phyloP scores from a whole-genome alignment of 2,797 vertebrate species.

The Sardinella longiceps region DNA sequence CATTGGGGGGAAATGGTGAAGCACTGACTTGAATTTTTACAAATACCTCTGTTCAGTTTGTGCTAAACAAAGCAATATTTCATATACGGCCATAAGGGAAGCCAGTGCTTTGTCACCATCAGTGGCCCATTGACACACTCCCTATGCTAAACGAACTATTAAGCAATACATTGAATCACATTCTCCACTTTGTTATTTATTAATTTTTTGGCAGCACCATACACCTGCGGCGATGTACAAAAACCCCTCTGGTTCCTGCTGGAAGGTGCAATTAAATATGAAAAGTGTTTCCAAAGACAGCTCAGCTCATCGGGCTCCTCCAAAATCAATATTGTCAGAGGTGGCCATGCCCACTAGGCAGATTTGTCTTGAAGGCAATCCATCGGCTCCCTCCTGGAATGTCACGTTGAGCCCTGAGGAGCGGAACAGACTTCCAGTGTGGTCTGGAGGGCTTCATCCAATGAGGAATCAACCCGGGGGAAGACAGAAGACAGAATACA shows the following conservation, averaged over 20 bases:
- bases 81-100: not conserved
- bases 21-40: not conserved
- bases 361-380: constrained; percentile 31
- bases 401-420: constrained; percentile 18
- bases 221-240: constrained; percentile 37
- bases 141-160: not conserved
- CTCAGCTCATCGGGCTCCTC: constrained; percentile 35
- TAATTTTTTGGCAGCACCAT: not conserved
- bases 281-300: constrained; percentile 43
- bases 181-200: not conserved
- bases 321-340: constrained; percentile 54
- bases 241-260: constrained; percentile 43
- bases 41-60: not conserved
- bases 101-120: not conserved
- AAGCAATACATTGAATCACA: not conserved
- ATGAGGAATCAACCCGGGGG: constrained; percentile 32
- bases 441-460: constrained; percentile 39
- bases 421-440: not conserved
- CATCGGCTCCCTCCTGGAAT: constrained; percentile 1
- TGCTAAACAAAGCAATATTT: not conserved
- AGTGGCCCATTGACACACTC: not conserved
- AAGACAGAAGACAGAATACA: constrained; percentile 28
- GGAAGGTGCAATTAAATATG: constrained; percentile 49
- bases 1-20: not conserved
- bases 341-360: constrained; percentile 31